Evolutionary conservation across 2,113 vertebrate species (phyloP), one percentile per base, ranked within the genome.

Genomic region (Trogon melanurus): DNA sequence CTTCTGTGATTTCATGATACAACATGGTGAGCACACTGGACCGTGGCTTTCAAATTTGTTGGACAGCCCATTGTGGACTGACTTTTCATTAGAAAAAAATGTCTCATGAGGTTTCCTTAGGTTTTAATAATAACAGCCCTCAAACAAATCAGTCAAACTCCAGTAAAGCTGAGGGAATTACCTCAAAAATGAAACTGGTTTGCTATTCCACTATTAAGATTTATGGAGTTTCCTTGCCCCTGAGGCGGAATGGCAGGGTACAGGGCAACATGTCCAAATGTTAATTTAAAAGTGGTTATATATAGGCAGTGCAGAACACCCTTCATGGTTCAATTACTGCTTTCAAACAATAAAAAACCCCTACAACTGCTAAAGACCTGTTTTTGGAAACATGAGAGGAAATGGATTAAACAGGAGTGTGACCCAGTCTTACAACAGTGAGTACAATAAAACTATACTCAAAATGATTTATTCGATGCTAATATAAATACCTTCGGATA

Each of bases 391-490:
- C 26, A 5, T n/a, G 38, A 75, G 78, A 67, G 26, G 73, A 87
- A 87, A 87, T 44, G 30, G 61, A 75, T 71, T 61, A 69, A 91
- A 88, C 11, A 71, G 36, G 18, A 87, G 9, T 6, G 38, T 85
- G 70, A 91, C 38, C 14, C 34, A n/a, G 45, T 82, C 32, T 87
- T 91, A 79, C 26, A 71, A 88, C 18, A 72, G n/a, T 23, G 47
- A 74, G 12, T 69, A 57, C 25, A 94, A n/a, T 82, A 85, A 95
- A 91, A 84, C 50, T 30, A 65, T 50, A 75, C n/a, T 82, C 32
- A 79, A n/a, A 95, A 72, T 79, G 8, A 93, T 91, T 94, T 91
- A 94, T 89, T 93, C n/a, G 70, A 38, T 74, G 36, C 60, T 92
- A 89, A 38, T 62, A 95, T 62, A 95, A 96, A 94, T 67, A 88